A percentile compares a stretch with the other conserved stretches of the same genome.
These are phyloP conservation scores for Phainopepla nitens DNA, from an alignment of 2,113 vertebrate genomes.

Conservation along the genomic window DNA sequence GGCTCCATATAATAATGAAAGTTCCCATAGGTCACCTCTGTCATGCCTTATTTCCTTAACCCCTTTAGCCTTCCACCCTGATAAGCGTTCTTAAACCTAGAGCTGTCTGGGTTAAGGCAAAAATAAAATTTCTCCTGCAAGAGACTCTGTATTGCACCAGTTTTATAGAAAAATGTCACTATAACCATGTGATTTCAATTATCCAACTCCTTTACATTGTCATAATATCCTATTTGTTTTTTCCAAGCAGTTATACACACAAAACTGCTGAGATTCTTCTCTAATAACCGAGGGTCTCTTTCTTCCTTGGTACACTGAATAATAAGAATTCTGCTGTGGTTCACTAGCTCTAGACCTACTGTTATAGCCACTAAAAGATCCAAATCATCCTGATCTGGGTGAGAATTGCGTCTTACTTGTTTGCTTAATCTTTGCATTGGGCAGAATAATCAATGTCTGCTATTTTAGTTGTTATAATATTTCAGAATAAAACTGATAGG, in stretches of 20 bases:
- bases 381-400: neutral
- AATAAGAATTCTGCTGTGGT: neutral
- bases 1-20: constrained; percentile 29
- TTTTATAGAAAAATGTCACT: neutral
- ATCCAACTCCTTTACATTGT: neutral
- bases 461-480: neutral
- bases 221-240: neutral
- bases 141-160: neutral
- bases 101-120: neutral
- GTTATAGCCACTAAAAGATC: neutral
- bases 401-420: neutral
- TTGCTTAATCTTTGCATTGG: neutral
- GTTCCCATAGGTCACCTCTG: constrained; percentile 29
- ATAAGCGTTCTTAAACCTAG: neutral
- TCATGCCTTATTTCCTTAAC: constrained; percentile 24
- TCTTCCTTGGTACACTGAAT: neutral
- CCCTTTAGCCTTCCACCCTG: neutral
- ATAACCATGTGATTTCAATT: neutral
- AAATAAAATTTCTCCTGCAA: neutral
- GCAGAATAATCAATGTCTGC: neutral
- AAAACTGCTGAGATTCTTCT: neutral
- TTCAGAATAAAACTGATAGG: neutral
- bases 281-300: neutral
- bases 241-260: neutral
- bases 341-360: neutral